Percentiles rank a stretch among this genome's conserved stretches.
These are phyloP conservation scores for Lepeophtheirus salmonis DNA, from an alignment of 1,140 invertebrate species.

Conservation along the genomic window DNA sequence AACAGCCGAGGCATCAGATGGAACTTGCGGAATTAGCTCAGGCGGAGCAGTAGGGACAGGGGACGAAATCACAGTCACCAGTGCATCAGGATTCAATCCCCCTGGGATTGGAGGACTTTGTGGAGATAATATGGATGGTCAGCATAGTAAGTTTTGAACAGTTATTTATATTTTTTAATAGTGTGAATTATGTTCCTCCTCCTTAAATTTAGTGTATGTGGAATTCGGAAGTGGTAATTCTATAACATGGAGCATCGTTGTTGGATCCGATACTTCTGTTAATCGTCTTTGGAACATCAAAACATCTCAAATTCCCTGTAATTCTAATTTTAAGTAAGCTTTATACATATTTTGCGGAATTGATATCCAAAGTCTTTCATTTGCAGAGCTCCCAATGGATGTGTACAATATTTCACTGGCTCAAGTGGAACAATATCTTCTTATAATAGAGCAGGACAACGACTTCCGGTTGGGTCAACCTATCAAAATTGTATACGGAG, in stretches of 20 bases:
- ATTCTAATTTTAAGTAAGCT: neutral
- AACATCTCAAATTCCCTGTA: neutral
- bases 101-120: neutral
- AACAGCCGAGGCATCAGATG: neutral
- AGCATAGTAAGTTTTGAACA: neutral
- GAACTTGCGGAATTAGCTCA: neutral
- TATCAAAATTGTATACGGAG: neutral
- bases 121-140: neutral
- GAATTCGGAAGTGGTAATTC: neutral
- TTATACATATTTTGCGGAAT: neutral
- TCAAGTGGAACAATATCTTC: neutral
- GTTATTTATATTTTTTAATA: neutral
- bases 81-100: neutral
- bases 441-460: neutral
- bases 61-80: neutral
- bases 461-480: neutral
- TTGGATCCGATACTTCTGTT: neutral
- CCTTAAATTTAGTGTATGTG: neutral
- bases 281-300: neutral
- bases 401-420: neutral
- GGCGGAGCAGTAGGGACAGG: neutral
- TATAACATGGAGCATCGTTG: neutral
- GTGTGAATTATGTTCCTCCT: neutral
- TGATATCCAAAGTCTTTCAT: neutral
- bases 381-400: neutral